A percentile compares a stretch with the other conserved stretches of the same genome.
phyloP scores from a whole-genome alignment of 2,888 invertebrate genomes.

The Polydrusus cervinus region DNA sequence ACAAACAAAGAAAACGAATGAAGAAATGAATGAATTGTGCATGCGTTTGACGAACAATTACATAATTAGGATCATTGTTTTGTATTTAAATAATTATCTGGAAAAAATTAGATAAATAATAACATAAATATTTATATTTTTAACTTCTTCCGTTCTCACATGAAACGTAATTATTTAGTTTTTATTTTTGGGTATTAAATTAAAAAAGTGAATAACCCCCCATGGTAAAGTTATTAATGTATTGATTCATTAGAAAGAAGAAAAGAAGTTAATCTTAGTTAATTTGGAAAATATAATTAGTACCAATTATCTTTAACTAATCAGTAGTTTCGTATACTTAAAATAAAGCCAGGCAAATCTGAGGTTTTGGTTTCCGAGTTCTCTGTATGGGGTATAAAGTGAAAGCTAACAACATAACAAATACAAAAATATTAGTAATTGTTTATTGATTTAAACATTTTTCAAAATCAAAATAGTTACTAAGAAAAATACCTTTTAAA shows the following conservation, averaged over 20 bases:
- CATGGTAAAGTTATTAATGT: not conserved
- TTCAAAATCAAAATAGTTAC: too few species aligned
- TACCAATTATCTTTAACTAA: too few species aligned
- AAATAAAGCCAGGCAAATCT: too few species aligned
- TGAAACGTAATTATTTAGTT: not conserved
- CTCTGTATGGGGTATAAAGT: too few species aligned
- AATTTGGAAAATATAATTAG: too few species aligned
- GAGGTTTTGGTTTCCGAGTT: too few species aligned
- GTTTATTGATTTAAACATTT: too few species aligned
- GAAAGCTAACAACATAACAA: too few species aligned
- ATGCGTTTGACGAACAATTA: constrained; percentile 6
- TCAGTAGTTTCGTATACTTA: too few species aligned
- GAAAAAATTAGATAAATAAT: constrained; percentile 7
- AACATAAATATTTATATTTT: constrained; percentile 9
- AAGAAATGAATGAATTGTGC: not conserved
- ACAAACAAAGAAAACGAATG: constrained; percentile 1
- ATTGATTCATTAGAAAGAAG: not conserved
- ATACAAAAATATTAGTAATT: too few species aligned
- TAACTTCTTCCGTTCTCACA: not conserved
- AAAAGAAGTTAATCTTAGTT: not conserved
- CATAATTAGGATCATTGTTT: constrained; percentile 5
- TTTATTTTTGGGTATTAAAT: not conserved
- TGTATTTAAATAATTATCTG: not conserved
- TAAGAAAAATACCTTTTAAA: too few species aligned
- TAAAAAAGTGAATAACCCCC: not conserved